phyloP scores from a whole-genome alignment of 2,113 vertebrate genomes.

The Synodontis membranacea region DNA sequence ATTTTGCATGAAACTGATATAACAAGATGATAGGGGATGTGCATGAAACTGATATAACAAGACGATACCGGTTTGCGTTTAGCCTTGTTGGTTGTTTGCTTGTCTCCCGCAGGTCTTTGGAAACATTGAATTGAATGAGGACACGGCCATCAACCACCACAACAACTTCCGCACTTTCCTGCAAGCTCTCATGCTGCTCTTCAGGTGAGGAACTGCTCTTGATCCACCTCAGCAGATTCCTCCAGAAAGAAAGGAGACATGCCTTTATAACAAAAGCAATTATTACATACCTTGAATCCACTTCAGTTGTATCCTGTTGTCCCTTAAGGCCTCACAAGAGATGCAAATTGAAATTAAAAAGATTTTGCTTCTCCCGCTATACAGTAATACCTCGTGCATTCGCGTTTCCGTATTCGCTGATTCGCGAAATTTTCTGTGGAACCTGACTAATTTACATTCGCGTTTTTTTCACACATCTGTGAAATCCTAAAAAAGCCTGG shows the following conservation, averaged over 20 bases:
- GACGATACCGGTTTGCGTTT: neutral
- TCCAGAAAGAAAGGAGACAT: neutral
- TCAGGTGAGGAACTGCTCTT: conserved; percentile 75
- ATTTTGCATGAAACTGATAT: neutral
- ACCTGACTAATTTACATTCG: too few species aligned
- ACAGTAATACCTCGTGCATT: too few species aligned
- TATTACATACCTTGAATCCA: neutral
- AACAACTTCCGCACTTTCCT: conserved; percentile 96
- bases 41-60: neutral
- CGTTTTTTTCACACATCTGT: too few species aligned
- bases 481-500: too few species aligned
- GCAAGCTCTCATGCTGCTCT: conserved; percentile 93
- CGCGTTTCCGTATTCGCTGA: too few species aligned
- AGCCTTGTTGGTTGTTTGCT: neutral
- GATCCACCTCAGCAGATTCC: neutral
- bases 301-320: neutral
- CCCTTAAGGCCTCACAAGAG: neutral
- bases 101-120: conserved; percentile 84
- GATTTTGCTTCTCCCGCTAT: neutral
- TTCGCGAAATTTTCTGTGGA: too few species aligned
- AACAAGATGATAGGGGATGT: too few species aligned
- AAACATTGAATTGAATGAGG: conserved; percentile 90
- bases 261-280: neutral
- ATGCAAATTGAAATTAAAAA: neutral
- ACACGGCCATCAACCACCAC: conserved; percentile 88